Evolutionary conservation across 2,888 invertebrate species (phyloP), one percentile per base, ranked within the genome.

Genomic region (Mythimna vitellina): DNA sequence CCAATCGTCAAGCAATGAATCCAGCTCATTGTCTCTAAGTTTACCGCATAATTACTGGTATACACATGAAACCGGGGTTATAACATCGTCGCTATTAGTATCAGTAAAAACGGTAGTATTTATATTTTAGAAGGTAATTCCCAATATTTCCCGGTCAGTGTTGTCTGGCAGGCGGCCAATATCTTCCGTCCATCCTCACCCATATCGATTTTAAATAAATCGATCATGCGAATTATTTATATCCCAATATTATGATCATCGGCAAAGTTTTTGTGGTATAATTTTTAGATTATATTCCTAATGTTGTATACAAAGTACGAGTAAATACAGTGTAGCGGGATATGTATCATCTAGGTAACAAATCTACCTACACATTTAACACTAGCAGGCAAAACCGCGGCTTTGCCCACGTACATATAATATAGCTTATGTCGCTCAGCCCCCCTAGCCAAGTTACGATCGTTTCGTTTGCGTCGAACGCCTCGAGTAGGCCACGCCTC

Each of bases 151-250:
- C 67, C 74, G 65, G 73, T 63, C 69, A 81, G 68, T 66, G 49
- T 67, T 35, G 38, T 42, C 66, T 83, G 83, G 83, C 84, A 66
- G 5, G 0, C 1, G 17, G 83, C 83, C 83, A 81, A 49, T 53
- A 51, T 68, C 65, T 71, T 25, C 63, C 71, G 70, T 57, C 56
- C 76, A 68, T 67, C 63, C 73, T 57, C 58, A 29, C 54, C 66
- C 29, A 71, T 70, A 79, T 82, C 76, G 73, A 84, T 84, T 79
- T 83, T 75, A 84, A 82, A 83, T 83, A 75, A 71, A 84, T 83
- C 72, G 73, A 84, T 83, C 76, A 82, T 74, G 57, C 35, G 65
- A 74, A 74, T 84, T 82, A 83, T 83, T 83, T 82, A 76, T 83
- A 83, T 57, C 82, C 20, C 58, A 74, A 72, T 79, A 78, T 74